phyloP scores from a whole-genome alignment of 2,888 invertebrate species.

The Muscina levida region DNA sequence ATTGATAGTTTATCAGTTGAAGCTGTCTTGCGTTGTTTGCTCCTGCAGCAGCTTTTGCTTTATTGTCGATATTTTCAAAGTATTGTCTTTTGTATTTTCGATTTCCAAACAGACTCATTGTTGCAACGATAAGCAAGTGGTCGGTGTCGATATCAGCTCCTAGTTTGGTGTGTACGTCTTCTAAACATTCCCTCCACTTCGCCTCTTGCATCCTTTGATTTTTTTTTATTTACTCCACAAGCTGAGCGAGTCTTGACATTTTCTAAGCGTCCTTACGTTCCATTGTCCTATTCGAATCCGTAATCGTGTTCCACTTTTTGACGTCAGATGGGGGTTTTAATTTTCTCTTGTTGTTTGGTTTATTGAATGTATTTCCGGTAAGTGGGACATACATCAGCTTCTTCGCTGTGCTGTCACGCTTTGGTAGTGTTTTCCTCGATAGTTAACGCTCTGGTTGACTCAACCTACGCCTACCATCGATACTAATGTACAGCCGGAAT shows the following conservation, averaged over 20 bases:
- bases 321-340: too few relatives aligned
- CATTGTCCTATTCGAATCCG: conserved; percentile 24
- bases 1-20: not conserved
- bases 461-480: too few relatives aligned
- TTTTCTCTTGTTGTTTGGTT: too few relatives aligned
- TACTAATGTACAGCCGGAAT: too few relatives aligned
- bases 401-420: not conserved
- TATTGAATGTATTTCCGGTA: too few relatives aligned
- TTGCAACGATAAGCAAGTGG: not conserved
- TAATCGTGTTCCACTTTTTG: not conserved
- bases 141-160: not conserved
- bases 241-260: not conserved
- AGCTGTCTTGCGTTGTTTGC: not conserved
- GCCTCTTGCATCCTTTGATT: not conserved
- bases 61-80: not conserved
- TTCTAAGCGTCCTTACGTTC: conserved; percentile 18
- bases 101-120: not conserved
- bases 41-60: not conserved
- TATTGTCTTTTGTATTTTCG: not conserved
- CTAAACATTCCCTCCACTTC: not conserved
- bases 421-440: not conserved
- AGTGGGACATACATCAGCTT: not conserved
- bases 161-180: not conserved
- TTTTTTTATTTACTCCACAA: not conserved
- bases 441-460: too few relatives aligned